phyloP scores from a whole-genome alignment of 2,797 vertebrate species.

The Lepilemur ruficaudatus region DNA sequence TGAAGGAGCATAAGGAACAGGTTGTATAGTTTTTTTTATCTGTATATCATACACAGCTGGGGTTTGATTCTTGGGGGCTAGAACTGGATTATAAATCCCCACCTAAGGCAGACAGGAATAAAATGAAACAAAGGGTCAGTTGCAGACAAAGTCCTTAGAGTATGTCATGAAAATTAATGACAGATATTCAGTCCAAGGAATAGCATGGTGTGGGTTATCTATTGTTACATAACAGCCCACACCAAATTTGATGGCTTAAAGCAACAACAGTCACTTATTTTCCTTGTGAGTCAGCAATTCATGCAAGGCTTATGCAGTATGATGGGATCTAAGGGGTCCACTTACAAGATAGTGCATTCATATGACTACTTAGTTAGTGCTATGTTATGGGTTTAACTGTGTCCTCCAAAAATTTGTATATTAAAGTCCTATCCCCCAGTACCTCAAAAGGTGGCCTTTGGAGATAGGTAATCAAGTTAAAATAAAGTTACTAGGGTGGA shows the following conservation, averaged over 20 bases:
- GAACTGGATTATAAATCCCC: neutral
- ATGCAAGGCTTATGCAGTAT: accelerated
- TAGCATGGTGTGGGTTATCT: neutral
- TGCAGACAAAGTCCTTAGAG: neutral
- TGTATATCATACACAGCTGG: neutral
- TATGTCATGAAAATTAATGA: neutral
- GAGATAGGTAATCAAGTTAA: neutral
- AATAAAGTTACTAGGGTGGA: neutral
- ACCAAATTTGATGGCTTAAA: neutral
- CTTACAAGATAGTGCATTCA: neutral
- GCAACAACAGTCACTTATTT: neutral
- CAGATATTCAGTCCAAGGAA: neutral
- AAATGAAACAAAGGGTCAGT: neutral
- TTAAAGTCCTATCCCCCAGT: neutral
- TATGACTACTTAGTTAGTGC: neutral
- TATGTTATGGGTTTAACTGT: neutral
- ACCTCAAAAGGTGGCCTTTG: neutral
- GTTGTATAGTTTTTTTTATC: neutral
- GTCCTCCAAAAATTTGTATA: neutral
- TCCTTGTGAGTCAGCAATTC: neutral
- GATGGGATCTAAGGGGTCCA: neutral
- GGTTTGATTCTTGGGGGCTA: neutral
- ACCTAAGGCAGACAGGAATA: neutral
- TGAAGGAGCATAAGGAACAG: neutral
- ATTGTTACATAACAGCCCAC: neutral